Percentiles rank a stretch among this genome's conserved stretches.
Conservation (phyloP, 2,113 vertebrate species). For the Corynorhinus townsendii region DNA sequence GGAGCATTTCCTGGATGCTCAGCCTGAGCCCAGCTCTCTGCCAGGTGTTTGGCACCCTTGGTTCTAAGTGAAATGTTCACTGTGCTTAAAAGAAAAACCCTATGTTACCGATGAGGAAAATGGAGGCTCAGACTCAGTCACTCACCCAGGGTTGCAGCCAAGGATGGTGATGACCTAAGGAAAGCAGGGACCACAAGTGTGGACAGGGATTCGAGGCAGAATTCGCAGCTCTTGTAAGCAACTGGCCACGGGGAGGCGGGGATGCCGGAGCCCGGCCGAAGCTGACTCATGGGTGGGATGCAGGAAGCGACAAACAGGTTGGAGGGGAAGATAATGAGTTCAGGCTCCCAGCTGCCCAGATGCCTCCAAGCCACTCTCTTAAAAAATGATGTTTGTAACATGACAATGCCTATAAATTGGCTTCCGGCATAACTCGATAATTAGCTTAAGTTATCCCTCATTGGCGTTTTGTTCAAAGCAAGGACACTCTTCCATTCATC, state of each 20-base stretch:
- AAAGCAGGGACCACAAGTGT: neutral
- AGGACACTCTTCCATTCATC: slow-evolving; percentile 35
- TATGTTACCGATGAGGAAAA: neutral
- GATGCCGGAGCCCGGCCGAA: neutral
- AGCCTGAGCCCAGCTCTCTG: neutral
- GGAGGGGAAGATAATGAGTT: slow-evolving; percentile 15
- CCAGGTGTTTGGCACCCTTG: neutral
- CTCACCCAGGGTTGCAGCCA: neutral
- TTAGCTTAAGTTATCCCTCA: slow-evolving; percentile 54
- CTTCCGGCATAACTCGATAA: slow-evolving; percentile 56
- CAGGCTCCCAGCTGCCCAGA: slow-evolving; percentile 44
- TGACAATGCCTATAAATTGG: slow-evolving; percentile 63
- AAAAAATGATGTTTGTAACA: slow-evolving; percentile 57
- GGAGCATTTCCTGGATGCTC: neutral
- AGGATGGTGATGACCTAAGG: neutral
- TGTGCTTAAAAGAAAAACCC: neutral
- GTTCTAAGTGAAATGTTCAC: neutral
- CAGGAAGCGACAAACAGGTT: neutral
- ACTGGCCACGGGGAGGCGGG: neutral
- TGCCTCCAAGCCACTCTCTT: slow-evolving; percentile 18
- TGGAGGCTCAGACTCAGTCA: neutral
- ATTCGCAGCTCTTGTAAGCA: too few species aligned
- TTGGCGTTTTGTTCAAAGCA: slow-evolving; percentile 45
- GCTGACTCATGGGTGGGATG: neutral
- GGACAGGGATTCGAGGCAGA: neutral